Evolutionary conservation across 2,888 invertebrate species (phyloP).

Genomic region (Bhutanitis thaidina): DNA sequence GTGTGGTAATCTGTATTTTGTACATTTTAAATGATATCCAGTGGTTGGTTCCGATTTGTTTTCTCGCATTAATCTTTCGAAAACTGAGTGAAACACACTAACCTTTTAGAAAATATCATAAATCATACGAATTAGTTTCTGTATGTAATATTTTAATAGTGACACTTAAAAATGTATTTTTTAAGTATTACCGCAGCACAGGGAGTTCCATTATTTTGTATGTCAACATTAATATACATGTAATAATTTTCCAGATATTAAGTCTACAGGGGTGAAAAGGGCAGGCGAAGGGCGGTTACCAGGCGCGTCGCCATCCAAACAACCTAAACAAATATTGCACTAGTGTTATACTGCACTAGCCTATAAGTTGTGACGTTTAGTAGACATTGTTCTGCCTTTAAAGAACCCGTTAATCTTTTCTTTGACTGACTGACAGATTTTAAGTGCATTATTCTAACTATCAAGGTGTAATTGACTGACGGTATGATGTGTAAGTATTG

Average conservation of each 20-base stretch:
- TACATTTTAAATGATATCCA: no score
- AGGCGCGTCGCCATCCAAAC: constrained; percentile 74
- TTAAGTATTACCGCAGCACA: no score
- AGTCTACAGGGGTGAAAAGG: constrained; percentile 61
- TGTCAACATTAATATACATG: no score
- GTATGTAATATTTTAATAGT: no score
- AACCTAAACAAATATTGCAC: constrained; percentile 68
- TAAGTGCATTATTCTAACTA: constrained; percentile 9
- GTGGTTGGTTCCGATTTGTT: no score
- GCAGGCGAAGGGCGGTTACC: constrained; percentile 66
- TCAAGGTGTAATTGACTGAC: constrained; percentile 33
- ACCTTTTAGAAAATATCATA: no score
- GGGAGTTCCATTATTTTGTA: no score
- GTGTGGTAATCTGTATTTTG: no score
- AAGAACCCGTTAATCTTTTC: constrained; percentile 6
- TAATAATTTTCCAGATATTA: constrained; percentile 27
- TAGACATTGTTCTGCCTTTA: constrained; percentile 2
- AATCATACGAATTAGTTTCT: no score
- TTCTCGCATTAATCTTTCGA: no score
- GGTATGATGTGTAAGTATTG: constrained; percentile 34
- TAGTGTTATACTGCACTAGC: constrained; percentile 35
- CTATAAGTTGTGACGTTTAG: neutral
- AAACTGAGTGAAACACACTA: no score
- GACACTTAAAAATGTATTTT: no score
- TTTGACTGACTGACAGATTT: neutral